Evolutionary conservation across 2,888 invertebrate species (phyloP).

Genomic region (Rhopalosiphum nymphaeae): DNA sequence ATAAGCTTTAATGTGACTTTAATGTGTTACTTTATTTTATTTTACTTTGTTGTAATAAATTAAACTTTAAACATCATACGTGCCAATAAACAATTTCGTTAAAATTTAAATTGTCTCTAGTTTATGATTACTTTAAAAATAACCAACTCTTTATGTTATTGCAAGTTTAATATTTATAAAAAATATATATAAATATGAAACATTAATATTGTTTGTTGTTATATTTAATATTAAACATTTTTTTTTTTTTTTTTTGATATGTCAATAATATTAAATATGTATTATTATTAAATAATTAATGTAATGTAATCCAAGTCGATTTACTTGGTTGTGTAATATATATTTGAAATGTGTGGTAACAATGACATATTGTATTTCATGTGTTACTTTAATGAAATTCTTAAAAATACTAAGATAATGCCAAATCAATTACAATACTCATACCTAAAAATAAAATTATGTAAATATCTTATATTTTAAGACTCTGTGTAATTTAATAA

Average conservation of each 20-base stretch:
- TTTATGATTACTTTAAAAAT: not conserved
- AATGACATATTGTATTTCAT: not conserved
- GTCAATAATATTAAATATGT: not conserved
- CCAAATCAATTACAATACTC: not conserved
- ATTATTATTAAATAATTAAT: not conserved
- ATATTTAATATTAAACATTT: not conserved
- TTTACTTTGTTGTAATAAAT: conserved; percentile 10
- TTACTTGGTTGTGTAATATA: not conserved
- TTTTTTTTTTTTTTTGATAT: not conserved
- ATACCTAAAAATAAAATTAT: no score
- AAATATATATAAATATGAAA: not conserved
- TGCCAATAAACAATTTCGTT: not conserved
- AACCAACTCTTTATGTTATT: not conserved
- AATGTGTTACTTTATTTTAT: conserved; percentile 24
- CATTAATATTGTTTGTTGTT: conserved; percentile 22
- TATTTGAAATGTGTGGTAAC: not conserved
- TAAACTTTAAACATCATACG: not conserved
- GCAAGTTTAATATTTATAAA: not conserved
- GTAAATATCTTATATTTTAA: no score
- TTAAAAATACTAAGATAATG: conserved; percentile 3
- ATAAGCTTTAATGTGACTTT: conserved; percentile 1
- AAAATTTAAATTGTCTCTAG: not conserved
- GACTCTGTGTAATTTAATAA: no score
- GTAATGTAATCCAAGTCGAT: not conserved
- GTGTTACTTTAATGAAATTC: not conserved